These are phyloP conservation scores for Campoletis sonorensis DNA, from an alignment of 1,140 invertebrate species.

Conservation along the genomic window DNA sequence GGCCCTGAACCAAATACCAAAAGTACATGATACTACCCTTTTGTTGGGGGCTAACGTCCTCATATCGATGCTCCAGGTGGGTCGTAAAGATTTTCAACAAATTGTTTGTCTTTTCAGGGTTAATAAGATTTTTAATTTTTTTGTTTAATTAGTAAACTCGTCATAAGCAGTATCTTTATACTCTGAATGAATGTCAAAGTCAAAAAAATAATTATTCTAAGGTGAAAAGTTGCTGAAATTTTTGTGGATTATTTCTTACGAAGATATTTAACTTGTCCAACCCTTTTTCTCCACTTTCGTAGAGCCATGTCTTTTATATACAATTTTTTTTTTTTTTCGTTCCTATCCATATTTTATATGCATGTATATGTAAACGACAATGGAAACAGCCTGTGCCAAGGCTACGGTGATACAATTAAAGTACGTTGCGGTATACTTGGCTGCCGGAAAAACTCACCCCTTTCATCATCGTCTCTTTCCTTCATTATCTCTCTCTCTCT, in stretches of 20 bases:
- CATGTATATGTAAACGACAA: slow-evolving; percentile 32
- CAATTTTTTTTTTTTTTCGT: slow-evolving; percentile 35
- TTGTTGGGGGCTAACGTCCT: neutral
- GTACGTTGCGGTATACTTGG: slow-evolving; percentile 65
- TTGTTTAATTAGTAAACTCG: too few relatives aligned
- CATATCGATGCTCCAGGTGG: neutral
- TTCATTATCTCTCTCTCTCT: slow-evolving; percentile 20
- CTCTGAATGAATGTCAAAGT: neutral
- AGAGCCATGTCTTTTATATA: neutral
- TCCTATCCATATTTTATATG: too few relatives aligned
- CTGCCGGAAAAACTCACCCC: slow-evolving; percentile 40
- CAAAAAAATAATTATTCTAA: neutral
- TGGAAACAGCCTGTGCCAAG: neutral
- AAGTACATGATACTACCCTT: slow-evolving; percentile 69
- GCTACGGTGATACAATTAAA: slow-evolving; percentile 65
- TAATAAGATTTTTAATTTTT: neutral
- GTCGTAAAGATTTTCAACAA: neutral
- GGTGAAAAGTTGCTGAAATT: too few relatives aligned
- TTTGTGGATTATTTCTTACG: too few relatives aligned
- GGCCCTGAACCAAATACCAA: slow-evolving; percentile 61
- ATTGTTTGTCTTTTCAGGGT: neutral
- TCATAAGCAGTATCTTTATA: too few relatives aligned
- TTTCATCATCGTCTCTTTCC: neutral
- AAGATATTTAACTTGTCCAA: neutral
- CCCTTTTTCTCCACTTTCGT: too few relatives aligned